Evolutionary conservation across 1,140 invertebrate genomes (phyloP), one percentile per base, ranked within the genome.

Genomic region (Drusus annulatus): DNA sequence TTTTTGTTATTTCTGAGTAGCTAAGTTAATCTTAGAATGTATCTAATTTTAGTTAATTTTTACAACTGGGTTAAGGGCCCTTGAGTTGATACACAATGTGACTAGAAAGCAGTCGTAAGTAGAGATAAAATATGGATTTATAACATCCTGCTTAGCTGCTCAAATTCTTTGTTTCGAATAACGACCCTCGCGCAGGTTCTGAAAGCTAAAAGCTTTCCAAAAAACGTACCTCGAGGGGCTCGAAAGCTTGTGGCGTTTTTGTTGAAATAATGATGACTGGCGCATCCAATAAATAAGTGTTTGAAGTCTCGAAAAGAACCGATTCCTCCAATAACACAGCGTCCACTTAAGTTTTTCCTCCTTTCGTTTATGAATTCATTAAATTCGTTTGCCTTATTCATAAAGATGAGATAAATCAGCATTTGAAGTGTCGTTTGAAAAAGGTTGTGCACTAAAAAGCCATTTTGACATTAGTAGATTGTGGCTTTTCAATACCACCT

Each of bases 211-310:
- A 45, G 36, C 36, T 45, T 16, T 21, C 21, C 36, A 25, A 25
- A 31, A 65, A 65, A 65, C 62, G 15, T 65, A 5, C 16, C 62
- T 65, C 62, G 15, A 65, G 62, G 62, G 62, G 4, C 28, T 28
- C 21, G 21, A 8, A 65, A 17, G 23, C 62, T 31, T 65, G n/a
- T 25, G 62, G n/a, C 19, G 56, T 21, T 65, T 65, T 65, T 25
- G 0, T 25, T 25, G 15, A 31, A 65, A 28, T 65, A 25, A 65
- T 65, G 62, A 28, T 65, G 62, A 65, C 62, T 65, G 62, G 23
- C 28, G 23, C 62, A 28, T 65, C 62, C 25, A 25, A 65, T 65
- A 65, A 31, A 60, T 60, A 60, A 45, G 36, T 17, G 56, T 60
- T 56, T 21, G 54, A 17, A 56, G 54, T n/a, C 54, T 21, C 54